Base-by-base conservation (phyloP, 2,113 vertebrate genomes). In the Bubo blakistoni region DNA sequence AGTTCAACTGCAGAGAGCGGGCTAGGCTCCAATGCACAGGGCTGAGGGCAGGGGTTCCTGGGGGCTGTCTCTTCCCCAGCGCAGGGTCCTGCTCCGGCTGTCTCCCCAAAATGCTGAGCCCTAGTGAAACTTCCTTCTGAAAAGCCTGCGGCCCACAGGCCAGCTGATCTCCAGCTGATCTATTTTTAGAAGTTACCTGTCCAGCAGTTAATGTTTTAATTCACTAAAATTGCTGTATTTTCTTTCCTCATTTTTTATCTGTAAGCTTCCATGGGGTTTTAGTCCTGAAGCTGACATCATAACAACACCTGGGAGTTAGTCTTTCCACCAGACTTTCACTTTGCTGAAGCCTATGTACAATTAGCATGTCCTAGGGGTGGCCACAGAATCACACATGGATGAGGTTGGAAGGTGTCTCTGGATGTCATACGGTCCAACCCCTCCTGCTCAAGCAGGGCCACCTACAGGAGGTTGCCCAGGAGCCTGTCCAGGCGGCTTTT, bases 1-100 rank as follows among this genome's bases (percentile, higher is more conserved):
- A 7, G 6, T 9, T 36, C 1, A 4, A 36, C 13, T 58, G 61
- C 30, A 29, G 59, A 66, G 55, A 58, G 36, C 0, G 0, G 40
- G 58, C 62, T 69, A 72, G 62, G n/a, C 52, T 88, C 66, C 47
- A 52, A 10, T 1, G 0, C 27, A 17, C n/a, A 27, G 36, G 62
- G 44, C 78, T 58, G 63, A 90, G 42, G 54, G 67, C 58, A 49
- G 49, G 13, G 54, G 6, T 21, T 72, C 21, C 20, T 2, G 1
- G 32, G 46, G 10, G 40, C 77, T 72, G 65, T 24, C 49, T n/a
- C 38, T 49, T 82, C n/a, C 46, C 36, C 62, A 46, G 44, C 0
- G 1, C 38, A 44, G 19, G 27, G 30, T 32, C 34, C 25, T 58
- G 42, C 27, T n/a, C 46, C 1, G 0, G 5, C 20, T 26, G 16